Conservation (phyloP, 2,888 invertebrate genomes). For the Melinaea menophilus region DNA sequence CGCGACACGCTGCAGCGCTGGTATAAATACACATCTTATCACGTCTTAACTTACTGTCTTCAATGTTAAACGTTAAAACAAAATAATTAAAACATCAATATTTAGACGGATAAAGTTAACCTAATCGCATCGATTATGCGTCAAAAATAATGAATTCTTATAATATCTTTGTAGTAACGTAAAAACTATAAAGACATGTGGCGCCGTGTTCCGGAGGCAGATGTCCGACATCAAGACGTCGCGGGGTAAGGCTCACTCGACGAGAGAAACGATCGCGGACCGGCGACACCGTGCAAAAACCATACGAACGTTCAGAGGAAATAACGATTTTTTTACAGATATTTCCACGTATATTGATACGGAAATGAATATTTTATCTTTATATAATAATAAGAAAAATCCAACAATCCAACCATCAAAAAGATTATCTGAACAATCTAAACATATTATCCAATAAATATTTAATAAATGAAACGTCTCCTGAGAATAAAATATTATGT, state of each 20-base stretch:
- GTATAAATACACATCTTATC: background rate
- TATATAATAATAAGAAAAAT: no score
- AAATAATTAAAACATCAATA: no score
- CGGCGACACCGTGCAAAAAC: constrained; percentile 26
- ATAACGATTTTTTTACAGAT: no score
- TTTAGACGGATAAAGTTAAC: no score
- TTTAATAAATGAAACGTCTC: constrained; percentile 20
- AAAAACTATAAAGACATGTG: constrained; percentile 68
- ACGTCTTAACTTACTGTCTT: background rate
- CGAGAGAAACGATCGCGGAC: constrained; percentile 35
- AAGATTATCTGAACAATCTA: no score
- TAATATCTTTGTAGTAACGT: constrained; percentile 41
- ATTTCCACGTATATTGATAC: no score
- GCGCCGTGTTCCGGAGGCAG: constrained; percentile 50
- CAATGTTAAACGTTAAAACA: no score
- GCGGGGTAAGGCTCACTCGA: constrained; percentile 62
- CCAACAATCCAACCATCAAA: no score
- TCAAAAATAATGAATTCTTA: constrained; percentile 39
- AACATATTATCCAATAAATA: constrained; percentile 28
- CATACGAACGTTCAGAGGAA: no score
- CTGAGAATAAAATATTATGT: constrained; percentile 25
- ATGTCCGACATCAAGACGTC: constrained; percentile 72
- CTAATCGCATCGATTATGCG: no score
- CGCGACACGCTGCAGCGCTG: background rate
- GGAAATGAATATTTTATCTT: no score